Conservation (phyloP, 2,888 invertebrate species). For the Eueremaeus valkanovi region DNA sequence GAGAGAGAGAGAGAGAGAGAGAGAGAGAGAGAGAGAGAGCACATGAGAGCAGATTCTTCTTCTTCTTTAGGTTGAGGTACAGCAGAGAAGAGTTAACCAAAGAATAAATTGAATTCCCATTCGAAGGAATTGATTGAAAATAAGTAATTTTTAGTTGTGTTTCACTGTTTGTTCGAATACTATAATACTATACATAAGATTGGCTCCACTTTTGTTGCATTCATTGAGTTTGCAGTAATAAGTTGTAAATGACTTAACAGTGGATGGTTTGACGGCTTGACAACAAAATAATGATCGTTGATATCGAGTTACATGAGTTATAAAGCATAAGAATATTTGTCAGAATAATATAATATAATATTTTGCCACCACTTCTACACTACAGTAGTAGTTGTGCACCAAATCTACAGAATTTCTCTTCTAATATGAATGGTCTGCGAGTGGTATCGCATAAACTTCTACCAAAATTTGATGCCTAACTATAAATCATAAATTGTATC, state of each 20-base stretch:
- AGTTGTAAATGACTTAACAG: slow-evolving; percentile 16
- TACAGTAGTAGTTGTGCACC: too few species aligned
- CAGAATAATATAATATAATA: slow-evolving; percentile 2
- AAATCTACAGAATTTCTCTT: not conserved
- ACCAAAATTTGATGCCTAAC: slow-evolving; percentile 6
- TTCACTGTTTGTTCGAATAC: not conserved
- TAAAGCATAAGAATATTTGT: slow-evolving; percentile 10
- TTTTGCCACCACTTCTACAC: too few species aligned
- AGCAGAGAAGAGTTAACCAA: not conserved
- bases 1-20: too few species aligned
- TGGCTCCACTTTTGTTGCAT: not conserved
- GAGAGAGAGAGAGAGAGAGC: too few species aligned
- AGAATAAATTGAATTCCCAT: slow-evolving; percentile 12
- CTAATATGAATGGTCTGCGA: not conserved
- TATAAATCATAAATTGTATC: slow-evolving; percentile 6
- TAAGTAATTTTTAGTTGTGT: not conserved
- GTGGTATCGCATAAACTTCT: not conserved
- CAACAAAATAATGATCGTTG: slow-evolving; percentile 13
- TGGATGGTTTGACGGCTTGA: slow-evolving; percentile 2
- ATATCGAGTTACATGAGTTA: slow-evolving; percentile 16
- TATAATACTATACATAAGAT: not conserved
- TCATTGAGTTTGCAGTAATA: not conserved
- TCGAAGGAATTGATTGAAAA: not conserved
- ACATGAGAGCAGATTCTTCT: too few species aligned
- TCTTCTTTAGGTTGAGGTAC: not conserved